Percentiles rank a stretch among this genome's conserved stretches.
phyloP scores from a whole-genome alignment of 2,888 invertebrate genomes.

The Sclerodermus sp. region DNA sequence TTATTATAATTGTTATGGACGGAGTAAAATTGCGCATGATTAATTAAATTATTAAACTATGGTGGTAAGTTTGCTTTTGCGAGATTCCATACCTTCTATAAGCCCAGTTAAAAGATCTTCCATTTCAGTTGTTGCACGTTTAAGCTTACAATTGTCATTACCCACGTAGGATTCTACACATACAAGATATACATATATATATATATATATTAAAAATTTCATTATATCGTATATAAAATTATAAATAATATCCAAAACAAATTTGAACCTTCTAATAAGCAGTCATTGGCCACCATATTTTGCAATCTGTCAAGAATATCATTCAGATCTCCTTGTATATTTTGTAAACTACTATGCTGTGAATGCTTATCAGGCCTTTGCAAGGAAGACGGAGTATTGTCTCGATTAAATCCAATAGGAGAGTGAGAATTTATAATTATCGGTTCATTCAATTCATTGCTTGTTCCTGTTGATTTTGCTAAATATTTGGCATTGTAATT shows the following conservation, averaged over 20 bases:
- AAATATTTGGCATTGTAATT: constrained; percentile 27
- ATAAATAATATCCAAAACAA: not conserved
- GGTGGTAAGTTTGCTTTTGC: constrained; percentile 50
- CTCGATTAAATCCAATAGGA: constrained; percentile 39
- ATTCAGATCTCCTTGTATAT: constrained; percentile 68
- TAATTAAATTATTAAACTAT: constrained; percentile 34
- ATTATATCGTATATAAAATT: not conserved
- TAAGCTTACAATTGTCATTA: constrained; percentile 67
- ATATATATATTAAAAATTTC: constrained; percentile 1
- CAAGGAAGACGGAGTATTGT: constrained; percentile 49
- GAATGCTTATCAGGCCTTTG: constrained; percentile 52
- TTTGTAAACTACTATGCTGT: constrained; percentile 54
- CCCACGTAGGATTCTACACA: constrained; percentile 48
- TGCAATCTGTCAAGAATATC: constrained; percentile 71
- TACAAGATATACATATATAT: not conserved
- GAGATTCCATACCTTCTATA: constrained; percentile 67
- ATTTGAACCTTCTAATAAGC: constrained; percentile 65
- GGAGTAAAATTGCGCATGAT: too few relatives aligned
- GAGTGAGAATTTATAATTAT: constrained; percentile 33
- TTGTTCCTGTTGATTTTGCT: constrained; percentile 22
- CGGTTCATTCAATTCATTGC: constrained; percentile 29
- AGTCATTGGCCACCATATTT: constrained; percentile 72
- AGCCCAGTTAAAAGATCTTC: constrained; percentile 70
- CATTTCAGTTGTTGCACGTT: constrained; percentile 71
- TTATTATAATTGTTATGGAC: too few relatives aligned